phyloP scores from a whole-genome alignment of 2,113 vertebrate genomes.

The Heliornis fulica region DNA sequence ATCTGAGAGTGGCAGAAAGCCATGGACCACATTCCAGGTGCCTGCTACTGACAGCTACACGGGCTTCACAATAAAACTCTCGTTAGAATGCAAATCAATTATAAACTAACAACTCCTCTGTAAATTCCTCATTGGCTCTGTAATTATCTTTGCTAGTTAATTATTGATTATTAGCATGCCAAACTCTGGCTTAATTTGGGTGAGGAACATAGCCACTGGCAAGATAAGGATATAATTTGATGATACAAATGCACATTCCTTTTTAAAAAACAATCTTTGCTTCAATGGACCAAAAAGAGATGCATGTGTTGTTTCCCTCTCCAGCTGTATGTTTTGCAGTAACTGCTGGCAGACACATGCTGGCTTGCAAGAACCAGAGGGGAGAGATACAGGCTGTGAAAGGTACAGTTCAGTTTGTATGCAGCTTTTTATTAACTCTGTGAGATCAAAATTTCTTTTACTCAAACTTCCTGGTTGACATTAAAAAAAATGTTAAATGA shows the following conservation, averaged over 20 bases:
- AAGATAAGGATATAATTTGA: conserved; percentile 32
- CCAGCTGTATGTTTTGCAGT: background rate
- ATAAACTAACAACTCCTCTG: background rate
- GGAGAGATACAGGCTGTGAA: background rate
- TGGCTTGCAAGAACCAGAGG: background rate
- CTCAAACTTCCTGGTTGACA: background rate
- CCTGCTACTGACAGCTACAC: background rate
- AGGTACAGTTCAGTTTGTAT: background rate
- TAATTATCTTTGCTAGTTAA: conserved; percentile 44
- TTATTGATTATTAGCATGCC: conserved; percentile 34
- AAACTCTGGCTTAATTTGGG: conserved; percentile 16
- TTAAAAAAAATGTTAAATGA: background rate
- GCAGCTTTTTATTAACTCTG: background rate
- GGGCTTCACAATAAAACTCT: background rate
- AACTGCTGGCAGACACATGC: background rate
- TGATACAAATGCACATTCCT: background rate
- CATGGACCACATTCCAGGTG: background rate
- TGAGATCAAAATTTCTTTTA: background rate
- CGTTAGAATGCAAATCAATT: conserved; percentile 30
- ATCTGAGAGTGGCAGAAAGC: background rate
- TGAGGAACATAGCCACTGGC: background rate
- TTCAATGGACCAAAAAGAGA: background rate
- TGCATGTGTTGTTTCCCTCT: background rate
- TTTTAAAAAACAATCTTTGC: background rate
- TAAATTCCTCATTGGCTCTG: background rate